Base-by-base conservation (phyloP, 2,888 invertebrate genomes). In the Aporophyla lueneburgensis region DNA sequence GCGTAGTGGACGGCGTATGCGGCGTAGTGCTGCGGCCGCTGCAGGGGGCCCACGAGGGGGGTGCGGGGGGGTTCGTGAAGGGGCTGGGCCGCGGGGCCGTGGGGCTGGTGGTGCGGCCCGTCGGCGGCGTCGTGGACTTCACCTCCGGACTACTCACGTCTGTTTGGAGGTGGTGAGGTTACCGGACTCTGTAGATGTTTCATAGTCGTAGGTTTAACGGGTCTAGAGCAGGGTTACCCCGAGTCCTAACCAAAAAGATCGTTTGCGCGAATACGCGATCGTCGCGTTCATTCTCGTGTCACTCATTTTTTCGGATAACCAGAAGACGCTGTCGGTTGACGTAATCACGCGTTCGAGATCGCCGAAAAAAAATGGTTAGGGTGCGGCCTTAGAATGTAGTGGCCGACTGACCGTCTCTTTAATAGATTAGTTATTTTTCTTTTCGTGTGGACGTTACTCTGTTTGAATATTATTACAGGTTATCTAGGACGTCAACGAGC, bases 51-150 rank as follows among this genome's bases (percentile, higher is more conserved):
- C 89, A 87, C 27, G 87, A 86, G 70, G 87, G 90, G 76, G 96
- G 96, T 74, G 94, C 94, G 68, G 88, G 89, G 53, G 96, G 96
- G 40, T 93, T 95, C 86, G 84, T 92, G 53, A 88, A 85, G 76
- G 96, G 96, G 0, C 91, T 95, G 6, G 95, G 93, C 5, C 90
- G 88, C 33, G 96, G 95, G 76, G 91, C 92, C 56, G 74, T 94
- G 46, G 95, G 95, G 0, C 91, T 96, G 9, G 69, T 96, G 71
- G 92, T 94, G 77, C 92, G 94, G 1, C 96, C 96, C 43, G 86
- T 95, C 80, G 93, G 93, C 51, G 96, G 95, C 33, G 84, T 96
- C 83, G 89, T 95, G 78, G 96, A 96, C 91, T 96, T 93, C 89
- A 93, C 94, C 63, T 91, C 94, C n/a, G 93, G 93, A 16, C 91